Evolutionary conservation across 2,888 invertebrate genomes (phyloP).

Genomic region (Beris chalybata): DNA sequence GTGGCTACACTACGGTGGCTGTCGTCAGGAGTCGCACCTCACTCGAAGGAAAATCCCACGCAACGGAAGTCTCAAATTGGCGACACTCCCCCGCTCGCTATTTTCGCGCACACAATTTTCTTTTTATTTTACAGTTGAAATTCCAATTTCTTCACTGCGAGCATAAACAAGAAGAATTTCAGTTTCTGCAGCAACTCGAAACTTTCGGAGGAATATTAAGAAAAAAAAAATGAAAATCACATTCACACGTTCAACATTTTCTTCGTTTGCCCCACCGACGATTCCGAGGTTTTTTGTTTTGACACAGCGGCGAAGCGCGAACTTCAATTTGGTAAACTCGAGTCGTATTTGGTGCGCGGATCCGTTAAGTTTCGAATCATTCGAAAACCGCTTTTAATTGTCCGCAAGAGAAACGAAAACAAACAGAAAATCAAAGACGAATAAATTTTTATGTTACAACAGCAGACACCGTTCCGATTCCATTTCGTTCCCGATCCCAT

Average conservation of each 20-base stretch:
- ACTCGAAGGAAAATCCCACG: conserved; percentile 1
- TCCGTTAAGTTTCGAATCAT: background rate
- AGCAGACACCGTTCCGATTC: conserved; percentile 34
- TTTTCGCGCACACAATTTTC: background rate
- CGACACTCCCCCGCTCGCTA: background rate
- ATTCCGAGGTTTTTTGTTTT: conserved; percentile 17
- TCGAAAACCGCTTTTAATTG: conserved; percentile 11
- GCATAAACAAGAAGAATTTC: too few species aligned
- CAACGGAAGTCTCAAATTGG: background rate
- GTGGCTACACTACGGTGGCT: background rate
- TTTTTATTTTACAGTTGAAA: too few species aligned
- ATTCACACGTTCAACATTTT: too few species aligned
- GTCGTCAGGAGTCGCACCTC: background rate
- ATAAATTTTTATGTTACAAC: conserved; percentile 22
- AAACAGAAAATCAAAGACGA: conserved; percentile 23
- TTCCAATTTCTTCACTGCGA: too few species aligned
- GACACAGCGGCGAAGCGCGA: conserved; percentile 19
- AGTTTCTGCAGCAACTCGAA: too few species aligned
- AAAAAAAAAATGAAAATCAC: too few species aligned
- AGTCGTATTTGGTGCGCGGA: background rate
- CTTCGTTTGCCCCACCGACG: too few species aligned
- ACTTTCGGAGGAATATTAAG: too few species aligned
- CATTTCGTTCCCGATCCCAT: conserved; percentile 37
- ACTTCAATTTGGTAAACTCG: conserved; percentile 18
- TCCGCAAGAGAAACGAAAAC: conserved; percentile 23